Evolutionary conservation across 2,888 invertebrate species (phyloP).

Genomic region (Augiades crinisus): DNA sequence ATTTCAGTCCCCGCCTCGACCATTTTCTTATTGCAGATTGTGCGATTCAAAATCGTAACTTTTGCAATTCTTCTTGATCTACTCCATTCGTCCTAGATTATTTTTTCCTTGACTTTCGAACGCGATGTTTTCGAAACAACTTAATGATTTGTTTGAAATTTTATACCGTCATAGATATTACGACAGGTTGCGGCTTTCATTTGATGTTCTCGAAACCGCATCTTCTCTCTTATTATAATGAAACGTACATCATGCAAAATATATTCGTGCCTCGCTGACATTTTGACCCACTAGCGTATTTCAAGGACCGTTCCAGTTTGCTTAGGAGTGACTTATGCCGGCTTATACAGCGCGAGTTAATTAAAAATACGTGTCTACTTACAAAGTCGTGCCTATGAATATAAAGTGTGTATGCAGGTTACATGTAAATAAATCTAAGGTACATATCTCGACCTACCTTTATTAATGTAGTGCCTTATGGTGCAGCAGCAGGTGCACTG

Average conservation of each 20-base stretch:
- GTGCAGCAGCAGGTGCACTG: no score
- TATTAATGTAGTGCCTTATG: no score
- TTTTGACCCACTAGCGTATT: conserved; percentile 18
- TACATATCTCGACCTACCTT: no score
- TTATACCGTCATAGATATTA: no score
- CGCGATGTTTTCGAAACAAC: background rate
- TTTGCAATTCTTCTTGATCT: conserved; percentile 14
- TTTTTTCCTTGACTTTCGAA: background rate
- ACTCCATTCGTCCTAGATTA: conserved; percentile 10
- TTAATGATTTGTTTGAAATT: no score
- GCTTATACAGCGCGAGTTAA: conserved; percentile 8
- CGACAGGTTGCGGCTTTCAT: no score
- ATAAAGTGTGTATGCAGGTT: conserved; percentile 2
- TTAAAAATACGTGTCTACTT: conserved; percentile 18
- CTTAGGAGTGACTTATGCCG: conserved; percentile 8
- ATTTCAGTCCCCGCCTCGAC: conserved; percentile 1
- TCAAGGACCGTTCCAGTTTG: conserved; percentile 17
- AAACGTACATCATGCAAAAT: conserved; percentile 6
- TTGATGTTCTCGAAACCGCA: no score
- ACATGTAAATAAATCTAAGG: background rate
- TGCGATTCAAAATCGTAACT: conserved; percentile 19
- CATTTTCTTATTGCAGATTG: conserved; percentile 9
- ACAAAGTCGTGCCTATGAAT: conserved; percentile 10
- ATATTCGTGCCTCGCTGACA: conserved; percentile 6
- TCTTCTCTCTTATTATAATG: background rate